Base-by-base conservation (phyloP, 2,888 invertebrate species). In the Laothoe populi region DNA sequence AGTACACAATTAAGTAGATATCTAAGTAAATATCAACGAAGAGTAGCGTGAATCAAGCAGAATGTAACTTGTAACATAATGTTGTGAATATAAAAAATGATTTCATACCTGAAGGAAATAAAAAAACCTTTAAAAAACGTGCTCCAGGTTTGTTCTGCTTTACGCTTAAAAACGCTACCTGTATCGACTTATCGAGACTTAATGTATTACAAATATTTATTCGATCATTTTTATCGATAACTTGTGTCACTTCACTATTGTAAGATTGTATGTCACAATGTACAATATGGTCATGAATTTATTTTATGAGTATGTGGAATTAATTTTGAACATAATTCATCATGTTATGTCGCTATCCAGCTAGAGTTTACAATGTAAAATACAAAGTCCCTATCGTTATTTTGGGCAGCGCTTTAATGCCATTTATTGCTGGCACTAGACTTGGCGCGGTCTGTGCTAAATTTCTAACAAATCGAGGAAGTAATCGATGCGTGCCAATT, bases 401-500 rank as follows among this genome's bases (percentile, higher is more conserved):
- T 53, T 53, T 19, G 19, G 11, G 53, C 19, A 35, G 31, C 35
- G 53, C 53, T 53, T 35, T n/a, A 24, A 24, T 53, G 53, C 53
- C 21, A 35, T 44, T 42, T 35, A 19, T 26, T 26, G 26, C 26
- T 35, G 11, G 35, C 53, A 31, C 31, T 1, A 4, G 19, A 19
- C 5, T 24, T n/a, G 1, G n/a, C n/a, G n/a, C 53, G 11, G 19
- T 35, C 19, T 35, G 35, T 44, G 44, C 42, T 44, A 16, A 44
- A 42, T 7, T 13, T 40, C 1, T 11, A 38, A 38, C 13, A 38
- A 46, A 10, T 31, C 1, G 13, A 53, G 10, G 31, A 35, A 11
- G 24, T 16, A 10, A 19, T 60, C 7, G 40, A 19, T 16, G 46
- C 64, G 58, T 58, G 61, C 70, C 62, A 62, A 62, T 64, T 58